Percentiles rank a stretch among this genome's conserved stretches.
Evolutionary conservation across 2,797 vertebrate species (phyloP).

Genomic region (Octomys mimax): DNA sequence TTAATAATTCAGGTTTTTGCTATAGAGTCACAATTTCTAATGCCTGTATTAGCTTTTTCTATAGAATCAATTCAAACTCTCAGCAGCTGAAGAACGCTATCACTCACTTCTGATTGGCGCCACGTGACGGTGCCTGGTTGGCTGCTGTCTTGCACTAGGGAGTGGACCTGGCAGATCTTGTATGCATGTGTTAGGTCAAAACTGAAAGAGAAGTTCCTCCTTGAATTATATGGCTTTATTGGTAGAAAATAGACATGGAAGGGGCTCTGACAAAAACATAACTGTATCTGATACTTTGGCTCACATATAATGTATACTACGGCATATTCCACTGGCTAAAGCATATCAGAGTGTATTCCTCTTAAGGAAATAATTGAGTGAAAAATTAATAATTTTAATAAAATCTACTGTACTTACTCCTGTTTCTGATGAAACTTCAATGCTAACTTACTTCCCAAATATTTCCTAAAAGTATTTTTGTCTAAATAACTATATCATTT

Average conservation of each 20-base stretch:
- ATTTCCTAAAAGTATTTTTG: conserved; percentile 57
- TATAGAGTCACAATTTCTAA: conserved; percentile 6
- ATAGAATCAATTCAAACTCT: conserved; percentile 7
- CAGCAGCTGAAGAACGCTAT: not conserved
- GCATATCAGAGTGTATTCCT: not conserved
- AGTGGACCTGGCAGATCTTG: not conserved
- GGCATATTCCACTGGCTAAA: conserved; percentile 31
- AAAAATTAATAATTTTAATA: conserved; percentile 49
- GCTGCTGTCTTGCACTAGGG: not conserved
- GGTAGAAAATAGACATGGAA: not conserved
- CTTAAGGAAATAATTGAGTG: not conserved
- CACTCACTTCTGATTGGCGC: not conserved
- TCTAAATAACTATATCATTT: conserved; percentile 54
- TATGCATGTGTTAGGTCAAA: not conserved
- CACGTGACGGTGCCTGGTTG: not conserved
- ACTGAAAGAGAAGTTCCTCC: conserved; percentile 29
- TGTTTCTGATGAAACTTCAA: conserved; percentile 46
- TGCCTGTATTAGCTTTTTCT: not conserved
- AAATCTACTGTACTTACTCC: not conserved
- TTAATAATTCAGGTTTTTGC: conserved; percentile 16
- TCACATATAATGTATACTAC: not conserved
- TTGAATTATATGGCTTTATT: not conserved
- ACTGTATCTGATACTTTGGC: conserved; percentile 15
- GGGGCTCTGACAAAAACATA: not conserved
- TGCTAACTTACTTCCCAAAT: conserved; percentile 18